phyloP scores from a whole-genome alignment of 2,888 invertebrate species.

The Mechanitis mazaeus region DNA sequence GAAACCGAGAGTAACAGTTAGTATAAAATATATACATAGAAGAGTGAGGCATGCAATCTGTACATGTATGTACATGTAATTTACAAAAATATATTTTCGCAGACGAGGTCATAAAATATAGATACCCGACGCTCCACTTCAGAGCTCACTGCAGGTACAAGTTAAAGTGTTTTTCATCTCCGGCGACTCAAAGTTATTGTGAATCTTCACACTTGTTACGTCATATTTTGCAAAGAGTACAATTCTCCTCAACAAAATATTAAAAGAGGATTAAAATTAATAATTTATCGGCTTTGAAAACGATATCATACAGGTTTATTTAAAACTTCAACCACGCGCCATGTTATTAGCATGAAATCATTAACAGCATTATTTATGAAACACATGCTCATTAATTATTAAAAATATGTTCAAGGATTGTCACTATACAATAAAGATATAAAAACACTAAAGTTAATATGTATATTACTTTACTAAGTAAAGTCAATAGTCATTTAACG shows the following conservation, averaged over 20 bases:
- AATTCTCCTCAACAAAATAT: background rate
- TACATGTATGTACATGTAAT: background rate
- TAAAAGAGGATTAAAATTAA: background rate
- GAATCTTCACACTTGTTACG: conserved; percentile 8
- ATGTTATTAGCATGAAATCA: too few species aligned
- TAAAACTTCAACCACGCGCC: too few species aligned
- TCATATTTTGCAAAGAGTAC: background rate
- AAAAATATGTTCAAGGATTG: background rate
- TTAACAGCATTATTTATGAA: too few species aligned
- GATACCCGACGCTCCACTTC: conserved; percentile 7
- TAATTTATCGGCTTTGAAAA: too few species aligned
- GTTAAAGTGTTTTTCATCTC: conserved; percentile 12
- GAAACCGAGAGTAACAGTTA: too few species aligned
- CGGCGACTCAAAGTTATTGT: conserved; percentile 8
- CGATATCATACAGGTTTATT: too few species aligned
- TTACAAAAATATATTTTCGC: conserved; percentile 1
- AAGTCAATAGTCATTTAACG: background rate
- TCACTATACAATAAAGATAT: background rate
- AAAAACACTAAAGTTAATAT: background rate
- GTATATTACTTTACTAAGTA: background rate
- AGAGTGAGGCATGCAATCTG: background rate
- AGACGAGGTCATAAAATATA: background rate
- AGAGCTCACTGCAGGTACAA: background rate
- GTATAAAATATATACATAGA: too few species aligned
- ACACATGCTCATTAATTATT: too few species aligned